These are phyloP conservation scores for Sepiola atlantica DNA, from an alignment of 2,888 invertebrate genomes.

Conservation along the genomic window DNA sequence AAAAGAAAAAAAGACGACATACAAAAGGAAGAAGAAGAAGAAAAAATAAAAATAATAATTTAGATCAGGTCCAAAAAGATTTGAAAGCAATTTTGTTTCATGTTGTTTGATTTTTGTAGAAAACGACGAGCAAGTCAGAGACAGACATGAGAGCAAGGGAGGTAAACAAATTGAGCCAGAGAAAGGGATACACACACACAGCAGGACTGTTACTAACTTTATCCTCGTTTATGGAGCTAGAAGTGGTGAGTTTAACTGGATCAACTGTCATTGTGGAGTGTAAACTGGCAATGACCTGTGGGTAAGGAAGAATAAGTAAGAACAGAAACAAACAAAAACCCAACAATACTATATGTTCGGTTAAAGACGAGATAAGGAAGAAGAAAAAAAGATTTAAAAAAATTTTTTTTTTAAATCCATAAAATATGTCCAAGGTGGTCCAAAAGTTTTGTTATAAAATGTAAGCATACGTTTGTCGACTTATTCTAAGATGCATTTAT, in stretches of 20 bases:
- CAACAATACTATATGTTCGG: background rate
- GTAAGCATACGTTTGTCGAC: too few species aligned
- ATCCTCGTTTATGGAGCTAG: slow-evolving; percentile 42
- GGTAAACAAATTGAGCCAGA: slow-evolving; percentile 36
- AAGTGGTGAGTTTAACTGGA: slow-evolving; percentile 40
- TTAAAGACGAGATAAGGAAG: background rate
- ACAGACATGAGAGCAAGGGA: background rate
- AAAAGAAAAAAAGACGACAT: background rate
- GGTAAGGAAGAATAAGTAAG: slow-evolving; percentile 24
- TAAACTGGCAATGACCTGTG: slow-evolving; percentile 41
- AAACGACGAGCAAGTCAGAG: background rate
- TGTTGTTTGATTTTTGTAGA: background rate
- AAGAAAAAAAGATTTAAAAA: background rate
- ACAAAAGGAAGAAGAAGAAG: background rate
- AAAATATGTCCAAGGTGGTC: background rate
- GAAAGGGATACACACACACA: slow-evolving; percentile 44
- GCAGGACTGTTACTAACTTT: slow-evolving; percentile 42
- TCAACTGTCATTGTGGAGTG: slow-evolving; percentile 41
- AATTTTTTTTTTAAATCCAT: background rate
- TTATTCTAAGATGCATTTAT: too few species aligned
- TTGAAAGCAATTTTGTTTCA: background rate
- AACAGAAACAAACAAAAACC: background rate
- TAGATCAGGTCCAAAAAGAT: background rate
- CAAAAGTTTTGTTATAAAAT: too few species aligned
- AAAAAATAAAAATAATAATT: background rate